Evolutionary conservation across 1,140 invertebrate species (phyloP).

Genomic region (Drosophila sp.): DNA sequence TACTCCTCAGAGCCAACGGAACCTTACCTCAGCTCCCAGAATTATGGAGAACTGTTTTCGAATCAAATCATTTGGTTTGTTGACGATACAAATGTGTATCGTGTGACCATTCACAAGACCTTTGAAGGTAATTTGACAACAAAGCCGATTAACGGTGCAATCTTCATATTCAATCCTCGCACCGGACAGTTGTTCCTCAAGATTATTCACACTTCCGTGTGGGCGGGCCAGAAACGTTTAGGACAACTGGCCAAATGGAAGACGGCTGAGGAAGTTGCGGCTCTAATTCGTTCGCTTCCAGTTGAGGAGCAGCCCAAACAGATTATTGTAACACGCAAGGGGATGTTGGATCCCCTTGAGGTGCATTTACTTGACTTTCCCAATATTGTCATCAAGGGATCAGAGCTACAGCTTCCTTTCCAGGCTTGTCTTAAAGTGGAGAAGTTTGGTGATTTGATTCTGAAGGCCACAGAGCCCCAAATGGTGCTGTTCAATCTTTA

Average conservation of each 20-base stretch:
- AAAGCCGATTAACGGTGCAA: slow-evolving; percentile 99
- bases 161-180: slow-evolving; percentile 99
- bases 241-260: slow-evolving; percentile 99
- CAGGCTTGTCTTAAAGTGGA: slow-evolving; percentile 98
- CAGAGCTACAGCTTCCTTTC: slow-evolving; percentile 99
- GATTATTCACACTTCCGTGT: slow-evolving; percentile 99
- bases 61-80: slow-evolving; percentile 99
- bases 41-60: slow-evolving; percentile 99
- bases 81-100: slow-evolving; percentile 99
- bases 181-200: slow-evolving; percentile 99
- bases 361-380: slow-evolving; percentile 99
- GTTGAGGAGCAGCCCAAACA: slow-evolving; percentile 99
- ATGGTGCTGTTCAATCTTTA: slow-evolving; percentile 99
- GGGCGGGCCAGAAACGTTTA: slow-evolving; percentile 98
- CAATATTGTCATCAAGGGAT: slow-evolving; percentile 99
- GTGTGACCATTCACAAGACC: slow-evolving; percentile 99
- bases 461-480: slow-evolving; percentile 99
- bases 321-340: slow-evolving; percentile 99
- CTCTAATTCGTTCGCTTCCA: slow-evolving; percentile 98
- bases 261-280: slow-evolving; percentile 99
- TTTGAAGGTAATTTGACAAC: slow-evolving; percentile 99
- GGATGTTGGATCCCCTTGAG: slow-evolving; percentile 99
- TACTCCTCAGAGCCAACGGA: slow-evolving; percentile 99
- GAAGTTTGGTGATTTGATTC: slow-evolving; percentile 99
- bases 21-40: slow-evolving; percentile 99